These are phyloP conservation scores for Hozukius guyotensis DNA, from an alignment of 2,797 vertebrate species.

Conservation along the genomic window DNA sequence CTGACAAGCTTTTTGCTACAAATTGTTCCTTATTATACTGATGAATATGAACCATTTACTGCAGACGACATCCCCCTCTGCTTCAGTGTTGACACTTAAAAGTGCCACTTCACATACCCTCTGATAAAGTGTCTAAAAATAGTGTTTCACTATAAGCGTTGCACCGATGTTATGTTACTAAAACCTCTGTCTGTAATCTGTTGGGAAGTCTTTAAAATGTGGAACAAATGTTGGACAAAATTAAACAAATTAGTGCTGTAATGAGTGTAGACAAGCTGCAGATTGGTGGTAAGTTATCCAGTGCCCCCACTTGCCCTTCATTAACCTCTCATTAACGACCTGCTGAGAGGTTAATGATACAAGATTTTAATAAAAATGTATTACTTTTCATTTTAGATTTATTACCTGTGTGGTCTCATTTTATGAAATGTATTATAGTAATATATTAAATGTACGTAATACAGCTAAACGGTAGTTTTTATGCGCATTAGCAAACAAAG, in stretches of 20 bases:
- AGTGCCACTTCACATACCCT: constrained; percentile 4
- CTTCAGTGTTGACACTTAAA: not conserved
- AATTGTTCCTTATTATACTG: not conserved
- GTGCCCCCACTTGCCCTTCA: not conserved
- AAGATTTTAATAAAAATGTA: not conserved
- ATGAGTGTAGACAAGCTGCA: not conserved
- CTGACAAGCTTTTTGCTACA: not conserved
- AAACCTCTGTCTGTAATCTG: not conserved
- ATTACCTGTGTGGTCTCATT: not conserved
- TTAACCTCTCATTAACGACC: not conserved
- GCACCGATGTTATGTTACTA: not conserved
- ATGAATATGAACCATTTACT: not conserved
- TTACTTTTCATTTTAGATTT: not conserved
- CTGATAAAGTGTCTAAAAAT: constrained; percentile 27
- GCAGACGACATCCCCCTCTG: not conserved
- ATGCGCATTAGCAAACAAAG: not conserved
- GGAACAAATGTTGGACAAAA: not conserved
- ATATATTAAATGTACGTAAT: not conserved
- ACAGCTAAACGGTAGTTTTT: not conserved
- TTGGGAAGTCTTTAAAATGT: not conserved
- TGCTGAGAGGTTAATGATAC: constrained; percentile 8
- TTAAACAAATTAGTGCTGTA: not conserved
- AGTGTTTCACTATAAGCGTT: not conserved
- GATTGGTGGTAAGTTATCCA: not conserved
- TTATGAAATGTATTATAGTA: not conserved